Evolutionary conservation across 2,888 invertebrate species (phyloP), one percentile per base, ranked within the genome.

Genomic region (Aphodius sticticus): DNA sequence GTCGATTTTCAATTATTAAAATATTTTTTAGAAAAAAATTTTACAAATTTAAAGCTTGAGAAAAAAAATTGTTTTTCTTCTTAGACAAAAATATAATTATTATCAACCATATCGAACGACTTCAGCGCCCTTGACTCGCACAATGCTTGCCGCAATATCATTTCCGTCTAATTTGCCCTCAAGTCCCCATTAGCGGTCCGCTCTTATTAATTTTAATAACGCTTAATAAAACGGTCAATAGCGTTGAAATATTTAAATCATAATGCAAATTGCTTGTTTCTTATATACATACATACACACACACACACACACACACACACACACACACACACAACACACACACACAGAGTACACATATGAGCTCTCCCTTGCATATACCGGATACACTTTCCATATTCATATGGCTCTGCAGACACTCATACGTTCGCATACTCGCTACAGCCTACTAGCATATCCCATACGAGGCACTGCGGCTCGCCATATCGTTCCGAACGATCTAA

Each of bases 221-320:
- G 74, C 36, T 74, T 74, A 74, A 53, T 74, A 74, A 74, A 74
- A 74, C 74, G 74, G 74, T 74, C 74, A 74, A 74, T 74, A 74
- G 74, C 74, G 74, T 37, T 36, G 36, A 37, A 37, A 74, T 74
- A 74, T 74, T 74, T 74, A 74, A 74, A 74, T 74, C 36, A 74
- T 36, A 74, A 74, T 74, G 74, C 74, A 74, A 74, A 74, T 74
- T 74, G 15, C 74, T 35, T 15, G 53, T 53, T 53, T 53, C 53
- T 53, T 12, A 12, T 5, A 12, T 53, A 12, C 53, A 7, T 53
- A 53, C 12, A 53, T 5, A 12, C 12, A 53, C 53, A 12, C 12
- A 53, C 53, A 53, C 53, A 12, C 12, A 53, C 53, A 12, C 12
- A 53, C 53, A 53, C 53, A 12, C 12, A 53, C 53, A 12, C 12